Conservation (phyloP, 2,888 invertebrate genomes). For the Dexiosoma caninum region DNA sequence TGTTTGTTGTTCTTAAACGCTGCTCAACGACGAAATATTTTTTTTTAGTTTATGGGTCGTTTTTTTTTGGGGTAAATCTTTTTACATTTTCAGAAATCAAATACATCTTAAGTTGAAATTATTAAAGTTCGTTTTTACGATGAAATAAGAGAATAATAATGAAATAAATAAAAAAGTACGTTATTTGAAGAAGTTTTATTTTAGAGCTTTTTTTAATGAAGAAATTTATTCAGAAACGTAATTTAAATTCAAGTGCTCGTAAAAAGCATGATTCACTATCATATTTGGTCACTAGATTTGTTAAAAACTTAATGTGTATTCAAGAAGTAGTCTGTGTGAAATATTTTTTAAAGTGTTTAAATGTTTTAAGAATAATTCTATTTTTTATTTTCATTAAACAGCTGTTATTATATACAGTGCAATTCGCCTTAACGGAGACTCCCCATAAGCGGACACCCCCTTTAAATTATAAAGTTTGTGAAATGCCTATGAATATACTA, state of each 20-base stretch:
- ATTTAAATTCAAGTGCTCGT: conserved; percentile 40
- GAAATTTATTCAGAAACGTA: conserved; percentile 23
- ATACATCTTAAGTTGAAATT: conserved; percentile 28
- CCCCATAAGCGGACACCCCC: too few species aligned
- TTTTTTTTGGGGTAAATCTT: not conserved
- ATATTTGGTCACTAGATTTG: too few species aligned
- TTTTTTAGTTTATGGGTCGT: conserved; percentile 48
- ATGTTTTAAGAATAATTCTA: too few species aligned
- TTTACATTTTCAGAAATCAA: conserved; percentile 13
- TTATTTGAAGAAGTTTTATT: not conserved
- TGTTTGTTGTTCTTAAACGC: conserved; percentile 35
- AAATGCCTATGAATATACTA: too few species aligned
- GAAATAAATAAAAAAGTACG: not conserved
- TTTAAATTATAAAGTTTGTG: too few species aligned
- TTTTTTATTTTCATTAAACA: too few species aligned
- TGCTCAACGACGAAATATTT: conserved; percentile 38
- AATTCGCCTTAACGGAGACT: too few species aligned
- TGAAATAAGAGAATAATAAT: not conserved
- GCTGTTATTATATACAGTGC: too few species aligned
- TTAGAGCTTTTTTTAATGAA: not conserved
- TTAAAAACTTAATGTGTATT: too few species aligned
- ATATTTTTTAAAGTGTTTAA: too few species aligned
- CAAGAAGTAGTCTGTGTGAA: too few species aligned
- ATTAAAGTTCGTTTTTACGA: not conserved
- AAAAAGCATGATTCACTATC: too few species aligned